These are phyloP conservation scores for Palloptera scutellata DNA, from an alignment of 2,888 invertebrate genomes.

Conservation along the genomic window DNA sequence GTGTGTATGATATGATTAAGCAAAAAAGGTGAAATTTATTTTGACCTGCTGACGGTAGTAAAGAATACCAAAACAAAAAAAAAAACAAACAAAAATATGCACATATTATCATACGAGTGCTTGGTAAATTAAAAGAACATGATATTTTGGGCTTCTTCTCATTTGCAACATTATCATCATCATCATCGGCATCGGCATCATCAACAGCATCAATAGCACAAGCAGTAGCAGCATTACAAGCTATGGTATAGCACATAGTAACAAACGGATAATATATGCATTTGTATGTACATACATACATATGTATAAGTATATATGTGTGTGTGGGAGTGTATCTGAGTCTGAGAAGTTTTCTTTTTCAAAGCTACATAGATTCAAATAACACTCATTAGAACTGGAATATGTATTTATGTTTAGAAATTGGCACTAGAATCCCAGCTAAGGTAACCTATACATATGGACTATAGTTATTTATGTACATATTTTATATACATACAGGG, in stretches of 20 bases:
- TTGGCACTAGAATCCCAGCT: too few relatives aligned
- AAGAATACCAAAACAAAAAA: too few relatives aligned
- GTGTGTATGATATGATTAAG: background rate
- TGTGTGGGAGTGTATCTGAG: too few relatives aligned
- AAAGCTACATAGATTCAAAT: conserved; percentile 47
- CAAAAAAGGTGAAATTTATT: background rate
- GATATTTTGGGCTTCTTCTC: background rate
- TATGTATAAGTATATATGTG: too few relatives aligned
- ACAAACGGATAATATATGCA: background rate
- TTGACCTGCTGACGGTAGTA: background rate
- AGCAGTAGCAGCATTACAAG: background rate
- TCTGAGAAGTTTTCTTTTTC: conserved; percentile 26
- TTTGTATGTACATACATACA: background rate
- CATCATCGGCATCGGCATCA: background rate
- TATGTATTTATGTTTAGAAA: conserved; percentile 30
- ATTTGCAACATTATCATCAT: background rate
- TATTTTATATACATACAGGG: too few relatives aligned
- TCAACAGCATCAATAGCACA: background rate
- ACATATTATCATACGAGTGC: too few relatives aligned
- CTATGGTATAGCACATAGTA: background rate
- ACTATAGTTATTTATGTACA: too few relatives aligned
- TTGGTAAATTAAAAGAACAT: background rate
- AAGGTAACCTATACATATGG: too few relatives aligned
- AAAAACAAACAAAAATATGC: too few relatives aligned
- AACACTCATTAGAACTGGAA: conserved; percentile 51